Percentiles rank a stretch among this genome's conserved stretches.
phyloP scores from a whole-genome alignment of 2,888 invertebrate species.

The Automeris io region DNA sequence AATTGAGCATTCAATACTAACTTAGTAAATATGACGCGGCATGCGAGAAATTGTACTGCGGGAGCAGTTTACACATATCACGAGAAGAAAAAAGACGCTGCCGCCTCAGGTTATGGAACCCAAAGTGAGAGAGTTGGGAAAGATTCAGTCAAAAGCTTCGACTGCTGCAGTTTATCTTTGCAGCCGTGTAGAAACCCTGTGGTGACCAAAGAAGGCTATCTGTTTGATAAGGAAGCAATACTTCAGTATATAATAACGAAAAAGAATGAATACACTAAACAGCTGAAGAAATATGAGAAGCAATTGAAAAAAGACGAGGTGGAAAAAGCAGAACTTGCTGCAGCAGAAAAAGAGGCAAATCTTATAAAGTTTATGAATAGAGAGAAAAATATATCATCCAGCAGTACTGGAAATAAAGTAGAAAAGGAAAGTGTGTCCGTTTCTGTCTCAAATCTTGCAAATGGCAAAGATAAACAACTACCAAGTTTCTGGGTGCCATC shows the following conservation, averaged over 20 bases:
- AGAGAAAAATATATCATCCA: slow-evolving; percentile 85
- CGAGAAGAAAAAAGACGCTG: slow-evolving; percentile 97
- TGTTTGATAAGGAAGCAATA: slow-evolving; percentile 98
- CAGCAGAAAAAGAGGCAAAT: slow-evolving; percentile 84
- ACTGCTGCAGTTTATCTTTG: slow-evolving; percentile 96
- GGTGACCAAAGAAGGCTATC: slow-evolving; percentile 88
- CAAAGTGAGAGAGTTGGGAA: slow-evolving; percentile 92
- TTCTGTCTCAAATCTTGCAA: slow-evolving; percentile 88
- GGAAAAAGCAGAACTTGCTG: slow-evolving; percentile 82
- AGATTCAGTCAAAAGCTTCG: slow-evolving; percentile 94
- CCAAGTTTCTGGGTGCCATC: slow-evolving; percentile 99
- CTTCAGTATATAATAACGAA: slow-evolving; percentile 95
- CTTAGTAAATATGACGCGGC: slow-evolving; percentile 90
- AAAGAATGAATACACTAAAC: slow-evolving; percentile 92
- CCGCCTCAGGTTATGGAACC: slow-evolving; percentile 95
- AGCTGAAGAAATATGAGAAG: slow-evolving; percentile 94
- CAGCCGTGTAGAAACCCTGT: slow-evolving; percentile 98
- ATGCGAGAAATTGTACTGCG: slow-evolving; percentile 98
- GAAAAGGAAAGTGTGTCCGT: slow-evolving; percentile 19
- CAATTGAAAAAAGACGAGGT: slow-evolving; percentile 86
- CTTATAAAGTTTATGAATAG: slow-evolving; percentile 87
- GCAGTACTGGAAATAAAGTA: slow-evolving; percentile 14
- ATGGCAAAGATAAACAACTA: slow-evolving; percentile 85
- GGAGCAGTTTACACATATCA: slow-evolving; percentile 99
- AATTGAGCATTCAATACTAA: no score